A percentile compares a stretch with the other conserved stretches of the same genome.
Conservation (phyloP, 2,888 invertebrate genomes). For the Gari tellinella region DNA sequence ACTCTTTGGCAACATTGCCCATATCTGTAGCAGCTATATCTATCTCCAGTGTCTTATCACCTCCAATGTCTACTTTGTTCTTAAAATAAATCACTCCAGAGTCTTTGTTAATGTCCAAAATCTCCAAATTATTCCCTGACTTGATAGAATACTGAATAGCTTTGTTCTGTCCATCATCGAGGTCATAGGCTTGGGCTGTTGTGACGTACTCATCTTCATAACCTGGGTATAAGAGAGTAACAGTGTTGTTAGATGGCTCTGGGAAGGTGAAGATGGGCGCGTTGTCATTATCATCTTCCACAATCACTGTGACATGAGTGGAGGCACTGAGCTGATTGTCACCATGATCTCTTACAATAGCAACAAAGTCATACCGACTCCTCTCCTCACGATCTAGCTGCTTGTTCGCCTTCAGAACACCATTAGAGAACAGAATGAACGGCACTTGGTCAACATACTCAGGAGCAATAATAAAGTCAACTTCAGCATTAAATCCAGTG, state of each 20-base stretch:
- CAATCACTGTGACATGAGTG: constrained; percentile 64
- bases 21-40: constrained; percentile 62
- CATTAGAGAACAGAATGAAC: constrained; percentile 67
- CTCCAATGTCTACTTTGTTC: constrained; percentile 49
- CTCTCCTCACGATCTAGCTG: constrained; percentile 70
- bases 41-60: constrained; percentile 53
- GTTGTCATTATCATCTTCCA: constrained; percentile 73
- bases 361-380: constrained; percentile 67
- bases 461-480: constrained; percentile 56
- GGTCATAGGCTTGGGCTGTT: constrained; percentile 59
- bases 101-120: constrained; percentile 48
- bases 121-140: constrained; percentile 60
- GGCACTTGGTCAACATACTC: constrained; percentile 61
- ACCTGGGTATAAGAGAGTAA: constrained; percentile 58
- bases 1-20: constrained; percentile 42
- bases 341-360: constrained; percentile 69
- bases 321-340: constrained; percentile 61
- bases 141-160: constrained; percentile 58
- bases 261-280: constrained; percentile 73
- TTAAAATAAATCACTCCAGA: constrained; percentile 41
- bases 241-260: constrained; percentile 68
- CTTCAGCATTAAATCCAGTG: constrained; percentile 67
- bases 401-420: constrained; percentile 64
- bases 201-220: constrained; percentile 50
- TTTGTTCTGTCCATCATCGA: constrained; percentile 64